Conservation (phyloP, 2,113 vertebrate species). For the Phaethornis superciliosus region DNA sequence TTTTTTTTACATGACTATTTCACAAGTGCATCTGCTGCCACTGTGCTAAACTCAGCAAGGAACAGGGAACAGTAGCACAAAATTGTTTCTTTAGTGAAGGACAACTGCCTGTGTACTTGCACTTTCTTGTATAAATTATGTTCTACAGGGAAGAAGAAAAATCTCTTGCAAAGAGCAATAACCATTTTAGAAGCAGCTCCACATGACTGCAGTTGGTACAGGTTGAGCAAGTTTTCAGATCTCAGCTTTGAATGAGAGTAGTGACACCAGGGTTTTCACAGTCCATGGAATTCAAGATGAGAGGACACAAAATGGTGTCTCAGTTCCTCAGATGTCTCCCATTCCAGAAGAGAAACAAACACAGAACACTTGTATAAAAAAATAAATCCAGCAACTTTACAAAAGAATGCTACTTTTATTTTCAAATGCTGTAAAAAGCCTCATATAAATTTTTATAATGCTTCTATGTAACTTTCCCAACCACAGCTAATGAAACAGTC, state of each 20-base stretch:
- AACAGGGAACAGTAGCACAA: not conserved
- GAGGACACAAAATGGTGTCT: not conserved
- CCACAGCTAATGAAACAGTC: slow-evolving; percentile 66
- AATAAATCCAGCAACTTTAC: slow-evolving; percentile 16
- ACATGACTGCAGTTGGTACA: not conserved
- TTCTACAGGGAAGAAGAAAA: not conserved
- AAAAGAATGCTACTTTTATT: slow-evolving; percentile 74
- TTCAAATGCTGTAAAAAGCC: slow-evolving; percentile 76
- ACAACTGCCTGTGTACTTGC: not conserved
- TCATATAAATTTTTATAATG: slow-evolving; percentile 75
- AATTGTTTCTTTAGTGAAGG: not conserved
- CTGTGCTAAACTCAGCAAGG: not conserved
- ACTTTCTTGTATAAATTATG: not conserved
- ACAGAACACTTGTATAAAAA: not conserved
- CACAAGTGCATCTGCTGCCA: not conserved
- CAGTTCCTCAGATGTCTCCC: not conserved
- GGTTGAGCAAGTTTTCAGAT: not conserved
- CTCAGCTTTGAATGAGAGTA: not conserved
- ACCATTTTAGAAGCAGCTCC: not conserved
- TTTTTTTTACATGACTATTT: not conserved
- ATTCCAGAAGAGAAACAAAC: not conserved
- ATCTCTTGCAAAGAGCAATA: not conserved
- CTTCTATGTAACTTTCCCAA: slow-evolving; percentile 67
- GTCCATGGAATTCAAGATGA: not conserved
- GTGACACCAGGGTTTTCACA: not conserved